These are phyloP conservation scores for Hyalella azteca DNA, from an alignment of 2,888 invertebrate species.

Conservation along the genomic window DNA sequence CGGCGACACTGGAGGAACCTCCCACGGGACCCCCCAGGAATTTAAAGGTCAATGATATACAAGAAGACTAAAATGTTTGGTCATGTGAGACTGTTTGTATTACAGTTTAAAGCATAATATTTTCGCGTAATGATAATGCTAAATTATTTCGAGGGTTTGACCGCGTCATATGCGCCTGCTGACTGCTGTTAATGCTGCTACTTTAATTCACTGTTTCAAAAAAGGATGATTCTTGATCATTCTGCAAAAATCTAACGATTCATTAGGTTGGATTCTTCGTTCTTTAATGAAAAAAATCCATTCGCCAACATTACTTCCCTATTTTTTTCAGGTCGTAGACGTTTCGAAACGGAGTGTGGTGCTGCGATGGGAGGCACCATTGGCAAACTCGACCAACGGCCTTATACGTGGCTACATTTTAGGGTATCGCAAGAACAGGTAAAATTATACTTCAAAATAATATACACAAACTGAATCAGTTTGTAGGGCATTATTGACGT, in stretches of 20 bases:
- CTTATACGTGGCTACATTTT: slow-evolving; percentile 52
- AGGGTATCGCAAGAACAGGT: slow-evolving; percentile 46
- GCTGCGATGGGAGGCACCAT: slow-evolving; percentile 54
- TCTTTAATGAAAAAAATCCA: background rate
- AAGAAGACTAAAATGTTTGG: background rate
- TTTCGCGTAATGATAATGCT: background rate
- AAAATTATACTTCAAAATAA: background rate
- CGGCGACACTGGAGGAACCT: slow-evolving; percentile 48
- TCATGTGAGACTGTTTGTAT: background rate
- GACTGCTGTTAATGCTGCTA: too few relatives aligned
- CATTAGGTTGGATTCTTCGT: too few relatives aligned
- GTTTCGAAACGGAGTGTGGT: slow-evolving; percentile 40
- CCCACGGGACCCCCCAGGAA: slow-evolving; percentile 51
- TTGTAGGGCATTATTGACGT: background rate
- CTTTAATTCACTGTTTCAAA: too few relatives aligned
- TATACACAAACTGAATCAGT: background rate
- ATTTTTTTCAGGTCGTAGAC: slow-evolving; percentile 5
- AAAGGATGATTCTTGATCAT: too few relatives aligned
- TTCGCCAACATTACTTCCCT: background rate
- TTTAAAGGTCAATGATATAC: slow-evolving; percentile 36
- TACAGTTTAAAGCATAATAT: background rate
- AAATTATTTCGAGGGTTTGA: too few relatives aligned
- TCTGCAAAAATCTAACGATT: background rate
- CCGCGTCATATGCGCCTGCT: too few relatives aligned
- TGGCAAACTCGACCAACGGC: slow-evolving; percentile 50